These are phyloP conservation scores for Anoplolepis gracilipes DNA, from an alignment of 1,140 invertebrate genomes.

Conservation along the genomic window DNA sequence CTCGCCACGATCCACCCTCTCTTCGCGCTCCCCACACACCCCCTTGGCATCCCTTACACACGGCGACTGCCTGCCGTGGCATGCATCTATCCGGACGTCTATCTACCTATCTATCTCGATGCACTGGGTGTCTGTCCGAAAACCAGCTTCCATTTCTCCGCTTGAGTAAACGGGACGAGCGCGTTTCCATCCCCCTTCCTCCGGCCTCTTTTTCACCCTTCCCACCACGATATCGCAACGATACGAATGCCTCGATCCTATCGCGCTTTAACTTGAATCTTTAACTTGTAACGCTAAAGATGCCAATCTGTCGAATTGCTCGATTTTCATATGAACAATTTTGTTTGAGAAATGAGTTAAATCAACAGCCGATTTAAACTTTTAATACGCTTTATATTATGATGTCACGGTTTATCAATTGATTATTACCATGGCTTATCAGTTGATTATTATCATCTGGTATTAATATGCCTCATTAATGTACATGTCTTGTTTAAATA, in stretches of 20 bases:
- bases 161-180: constrained; percentile 54
- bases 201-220: neutral
- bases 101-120: constrained; percentile 80
- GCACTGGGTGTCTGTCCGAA: constrained; percentile 78
- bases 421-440: constrained; percentile 3
- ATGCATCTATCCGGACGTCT: constrained; percentile 79
- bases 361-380: neutral
- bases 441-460: neutral
- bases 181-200: neutral
- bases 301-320: neutral
- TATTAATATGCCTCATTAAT: neutral
- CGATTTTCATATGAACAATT: neutral
- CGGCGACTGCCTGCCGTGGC: constrained; percentile 69
- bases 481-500: neutral
- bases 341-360: neutral
- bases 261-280: constrained; percentile 35
- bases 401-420: neutral
- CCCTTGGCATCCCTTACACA: constrained; percentile 65
- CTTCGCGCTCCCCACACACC: constrained; percentile 50
- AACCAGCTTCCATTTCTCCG: constrained; percentile 68
- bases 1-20: constrained; percentile 64
- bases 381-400: neutral
- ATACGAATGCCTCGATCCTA: neutral
- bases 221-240: neutral
- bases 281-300: constrained; percentile 33